Evolutionary conservation across 2,888 invertebrate species (phyloP).

Genomic region (Parapristionchus giblindavisi): DNA sequence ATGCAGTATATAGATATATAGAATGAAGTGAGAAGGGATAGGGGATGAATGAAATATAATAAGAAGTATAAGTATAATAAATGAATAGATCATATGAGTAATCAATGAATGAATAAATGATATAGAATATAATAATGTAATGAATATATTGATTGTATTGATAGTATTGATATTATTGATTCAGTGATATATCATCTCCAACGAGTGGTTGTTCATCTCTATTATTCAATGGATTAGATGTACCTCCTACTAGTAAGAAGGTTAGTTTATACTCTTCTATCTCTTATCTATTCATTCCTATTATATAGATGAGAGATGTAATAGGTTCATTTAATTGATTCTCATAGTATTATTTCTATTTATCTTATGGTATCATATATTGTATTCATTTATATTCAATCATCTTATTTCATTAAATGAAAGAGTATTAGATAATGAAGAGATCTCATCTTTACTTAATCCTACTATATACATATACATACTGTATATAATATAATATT

Average conservation of each 20-base stretch:
- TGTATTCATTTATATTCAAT: too few species aligned
- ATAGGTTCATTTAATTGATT: too few species aligned
- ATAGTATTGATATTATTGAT: too few species aligned
- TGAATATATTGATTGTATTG: too few species aligned
- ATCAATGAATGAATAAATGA: constrained; percentile 1
- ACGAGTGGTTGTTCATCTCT: neutral
- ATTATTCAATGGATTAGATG: neutral
- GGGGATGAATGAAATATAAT: neutral
- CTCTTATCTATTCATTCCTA: too few species aligned
- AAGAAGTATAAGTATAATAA: neutral
- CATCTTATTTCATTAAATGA: too few species aligned
- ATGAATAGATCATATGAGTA: neutral
- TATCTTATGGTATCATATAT: too few species aligned
- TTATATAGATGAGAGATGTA: too few species aligned
- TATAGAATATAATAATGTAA: neutral
- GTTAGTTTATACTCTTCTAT: neutral
- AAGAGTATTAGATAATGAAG: neutral
- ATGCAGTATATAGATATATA: neutral
- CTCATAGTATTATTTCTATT: too few species aligned
- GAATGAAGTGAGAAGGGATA: neutral
- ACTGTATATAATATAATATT: neutral
- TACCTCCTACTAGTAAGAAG: neutral
- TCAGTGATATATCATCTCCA: neutral
- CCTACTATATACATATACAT: neutral
- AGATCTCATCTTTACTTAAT: neutral